Conservation (phyloP, 2,113 vertebrate genomes). For the Brachyhypopomus occidentalis region DNA sequence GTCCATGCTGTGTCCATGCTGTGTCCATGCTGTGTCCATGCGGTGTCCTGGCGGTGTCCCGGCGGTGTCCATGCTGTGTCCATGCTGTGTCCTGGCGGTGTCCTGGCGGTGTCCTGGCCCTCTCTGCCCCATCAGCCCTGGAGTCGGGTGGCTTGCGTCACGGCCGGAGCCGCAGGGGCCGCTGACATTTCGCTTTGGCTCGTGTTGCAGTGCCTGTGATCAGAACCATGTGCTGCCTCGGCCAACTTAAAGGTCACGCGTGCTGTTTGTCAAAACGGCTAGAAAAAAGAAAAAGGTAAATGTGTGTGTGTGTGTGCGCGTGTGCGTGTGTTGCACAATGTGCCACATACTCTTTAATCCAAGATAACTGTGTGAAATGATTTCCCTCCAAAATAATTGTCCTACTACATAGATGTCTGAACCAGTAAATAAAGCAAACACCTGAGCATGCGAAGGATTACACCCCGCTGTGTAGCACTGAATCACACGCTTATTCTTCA, state of each 20-base stretch:
- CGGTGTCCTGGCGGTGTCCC: too few species aligned
- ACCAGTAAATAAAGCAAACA: not conserved
- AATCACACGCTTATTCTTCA: not conserved
- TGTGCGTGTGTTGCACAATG: slow-evolving; percentile 19
- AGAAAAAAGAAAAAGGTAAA: slow-evolving; percentile 64
- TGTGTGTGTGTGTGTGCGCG: slow-evolving; percentile 31
- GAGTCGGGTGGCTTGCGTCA: slow-evolving; percentile 69
- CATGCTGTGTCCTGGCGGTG: too few species aligned
- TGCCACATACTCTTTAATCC: slow-evolving; percentile 19
- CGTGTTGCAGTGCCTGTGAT: slow-evolving; percentile 76
- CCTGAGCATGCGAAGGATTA: too few species aligned
- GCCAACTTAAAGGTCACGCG: slow-evolving; percentile 78
- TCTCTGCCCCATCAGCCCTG: slow-evolving; percentile 26
- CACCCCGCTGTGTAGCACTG: not conserved
- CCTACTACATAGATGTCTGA: not conserved
- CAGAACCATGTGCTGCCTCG: slow-evolving; percentile 75
- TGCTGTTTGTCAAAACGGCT: slow-evolving; percentile 80
- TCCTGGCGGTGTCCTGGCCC: too few species aligned
- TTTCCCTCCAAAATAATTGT: slow-evolving; percentile 30
- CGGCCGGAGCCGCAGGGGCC: slow-evolving; percentile 76
- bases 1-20: too few species aligned
- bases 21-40: too few species aligned
- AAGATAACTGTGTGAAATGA: slow-evolving; percentile 13
- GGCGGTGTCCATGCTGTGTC: too few species aligned
- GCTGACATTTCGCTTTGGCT: slow-evolving; percentile 82